Evolutionary conservation across 2,888 invertebrate genomes (phyloP).

Genomic region (Andrena chrysosceles): DNA sequence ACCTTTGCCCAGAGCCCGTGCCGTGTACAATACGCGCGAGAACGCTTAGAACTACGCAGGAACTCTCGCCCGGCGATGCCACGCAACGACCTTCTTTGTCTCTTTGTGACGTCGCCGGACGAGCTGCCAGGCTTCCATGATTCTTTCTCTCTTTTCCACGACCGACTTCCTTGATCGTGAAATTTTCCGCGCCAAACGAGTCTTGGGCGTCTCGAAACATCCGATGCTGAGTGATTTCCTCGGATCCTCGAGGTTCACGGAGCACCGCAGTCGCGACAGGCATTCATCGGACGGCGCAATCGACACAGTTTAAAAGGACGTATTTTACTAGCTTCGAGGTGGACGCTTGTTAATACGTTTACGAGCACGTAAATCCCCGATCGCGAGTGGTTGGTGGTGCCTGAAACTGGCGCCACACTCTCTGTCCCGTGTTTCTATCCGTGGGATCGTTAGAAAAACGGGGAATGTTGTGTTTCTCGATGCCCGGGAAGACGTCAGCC

Average conservation of each 20-base stretch:
- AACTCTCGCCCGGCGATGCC: constrained; percentile 17
- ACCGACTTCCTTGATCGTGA: neutral
- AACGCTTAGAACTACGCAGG: constrained; percentile 61
- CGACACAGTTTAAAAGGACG: neutral
- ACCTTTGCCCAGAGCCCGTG: constrained; percentile 50
- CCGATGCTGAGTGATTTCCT: no score
- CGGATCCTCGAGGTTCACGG: neutral
- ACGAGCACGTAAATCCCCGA: constrained; percentile 20
- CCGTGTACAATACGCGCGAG: constrained; percentile 62
- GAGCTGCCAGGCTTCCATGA: neutral
- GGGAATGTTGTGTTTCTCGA: constrained; percentile 17
- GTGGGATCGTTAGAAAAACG: constrained; percentile 16
- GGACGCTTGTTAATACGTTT: constrained; percentile 17
- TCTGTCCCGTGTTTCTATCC: neutral
- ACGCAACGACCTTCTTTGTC: constrained; percentile 33
- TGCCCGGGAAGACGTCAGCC: constrained; percentile 6
- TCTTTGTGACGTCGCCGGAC: constrained; percentile 38
- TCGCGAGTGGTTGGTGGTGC: neutral
- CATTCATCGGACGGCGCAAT: neutral
- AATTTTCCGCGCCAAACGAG: constrained; percentile 24
- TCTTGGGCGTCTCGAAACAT: neutral
- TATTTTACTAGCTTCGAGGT: constrained; percentile 1
- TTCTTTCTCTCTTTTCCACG: neutral
- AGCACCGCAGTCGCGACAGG: neutral
- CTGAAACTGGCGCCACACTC: neutral